A percentile compares a stretch with the other conserved stretches of the same genome.
These are phyloP conservation scores for Microchrysa polita DNA, from an alignment of 2,888 invertebrate species.

Conservation along the genomic window DNA sequence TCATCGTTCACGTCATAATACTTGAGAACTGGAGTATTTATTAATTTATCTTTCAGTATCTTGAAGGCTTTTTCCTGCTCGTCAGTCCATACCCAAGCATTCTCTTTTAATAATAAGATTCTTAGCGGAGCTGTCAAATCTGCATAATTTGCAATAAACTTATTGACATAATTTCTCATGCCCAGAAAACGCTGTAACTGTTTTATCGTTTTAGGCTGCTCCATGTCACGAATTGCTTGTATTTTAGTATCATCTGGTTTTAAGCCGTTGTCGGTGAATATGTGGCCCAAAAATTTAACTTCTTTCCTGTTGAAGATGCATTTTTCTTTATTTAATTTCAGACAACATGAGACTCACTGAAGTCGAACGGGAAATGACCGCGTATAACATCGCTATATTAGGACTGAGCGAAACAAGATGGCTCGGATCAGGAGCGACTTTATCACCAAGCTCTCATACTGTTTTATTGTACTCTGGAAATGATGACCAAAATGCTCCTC, in stretches of 20 bases:
- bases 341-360: no score
- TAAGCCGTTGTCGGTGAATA: neutral
- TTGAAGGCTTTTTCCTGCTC: neutral
- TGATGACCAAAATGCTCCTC: no score
- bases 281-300: neutral
- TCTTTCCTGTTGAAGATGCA: neutral
- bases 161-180: neutral
- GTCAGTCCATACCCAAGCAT: neutral
- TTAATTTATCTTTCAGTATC: conserved; percentile 42
- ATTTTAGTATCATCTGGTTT: neutral
- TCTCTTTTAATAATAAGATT: neutral
- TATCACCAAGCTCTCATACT: no score
- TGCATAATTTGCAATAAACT: neutral
- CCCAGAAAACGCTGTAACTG: neutral
- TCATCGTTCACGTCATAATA: conserved; percentile 54
- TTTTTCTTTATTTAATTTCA: no score
- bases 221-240: neutral
- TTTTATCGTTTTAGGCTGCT: neutral
- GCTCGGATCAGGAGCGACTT: no score
- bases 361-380: no score
- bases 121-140: neutral
- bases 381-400: no score
- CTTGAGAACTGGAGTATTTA: conserved; percentile 52
- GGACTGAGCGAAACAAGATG: no score
- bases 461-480: no score